Evolutionary conservation across 1,140 invertebrate species (phyloP).

Genomic region (Hesperophylax magnus): DNA sequence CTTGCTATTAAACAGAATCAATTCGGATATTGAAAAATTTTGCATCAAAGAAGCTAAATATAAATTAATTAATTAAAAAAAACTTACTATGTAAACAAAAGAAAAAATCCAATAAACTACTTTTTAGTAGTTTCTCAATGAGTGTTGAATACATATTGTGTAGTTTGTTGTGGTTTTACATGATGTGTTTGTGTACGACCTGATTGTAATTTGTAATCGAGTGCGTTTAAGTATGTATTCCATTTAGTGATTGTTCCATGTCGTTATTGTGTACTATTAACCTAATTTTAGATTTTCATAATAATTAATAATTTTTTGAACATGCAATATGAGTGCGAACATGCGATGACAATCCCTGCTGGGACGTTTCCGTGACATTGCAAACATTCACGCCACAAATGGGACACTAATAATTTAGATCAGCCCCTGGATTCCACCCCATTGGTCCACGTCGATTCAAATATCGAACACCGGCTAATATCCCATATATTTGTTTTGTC

Average conservation of each 20-base stretch:
- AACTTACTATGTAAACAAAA: too few relatives aligned
- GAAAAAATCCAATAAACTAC: too few relatives aligned
- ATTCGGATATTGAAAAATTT: too few relatives aligned
- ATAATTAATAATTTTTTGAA: too few relatives aligned
- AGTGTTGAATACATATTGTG: too few relatives aligned
- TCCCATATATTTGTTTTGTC: conserved; percentile 2
- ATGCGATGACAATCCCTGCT: not conserved
- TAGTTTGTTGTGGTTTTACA: too few relatives aligned
- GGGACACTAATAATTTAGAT: not conserved
- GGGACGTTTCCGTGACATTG: conserved; percentile 9
- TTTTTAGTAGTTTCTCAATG: too few relatives aligned
- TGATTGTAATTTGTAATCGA: not conserved
- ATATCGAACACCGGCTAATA: conserved; percentile 1
- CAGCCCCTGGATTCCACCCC: not conserved
- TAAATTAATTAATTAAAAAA: too few relatives aligned
- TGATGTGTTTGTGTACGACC: not conserved
- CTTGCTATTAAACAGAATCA: too few relatives aligned
- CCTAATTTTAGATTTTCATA: not conserved
- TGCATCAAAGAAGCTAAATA: too few relatives aligned
- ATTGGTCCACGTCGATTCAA: conserved; percentile 16
- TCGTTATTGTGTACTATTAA: not conserved
- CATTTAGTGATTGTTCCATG: not conserved
- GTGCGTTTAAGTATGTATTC: not conserved
- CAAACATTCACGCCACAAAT: not conserved
- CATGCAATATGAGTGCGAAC: too few relatives aligned